phyloP scores from a whole-genome alignment of 37 sponge, comb jelly and placozoan genomes.

The Agelas oroides region DNA sequence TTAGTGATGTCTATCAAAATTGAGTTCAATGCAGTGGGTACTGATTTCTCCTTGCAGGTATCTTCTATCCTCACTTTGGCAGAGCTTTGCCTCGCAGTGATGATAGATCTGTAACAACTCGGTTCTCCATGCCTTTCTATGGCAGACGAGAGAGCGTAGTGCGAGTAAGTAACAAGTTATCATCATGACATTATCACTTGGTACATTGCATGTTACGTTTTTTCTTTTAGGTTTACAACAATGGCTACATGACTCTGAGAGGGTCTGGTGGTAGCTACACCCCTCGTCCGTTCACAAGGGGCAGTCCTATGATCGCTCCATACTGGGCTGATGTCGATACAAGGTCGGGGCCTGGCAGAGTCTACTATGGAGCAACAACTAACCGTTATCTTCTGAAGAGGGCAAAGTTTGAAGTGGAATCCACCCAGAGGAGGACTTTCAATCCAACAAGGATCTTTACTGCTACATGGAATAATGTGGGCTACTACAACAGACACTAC shows the following conservation, averaged over 20 bases:
- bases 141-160: not conserved
- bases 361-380: conserved; percentile 10
- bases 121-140: not conserved
- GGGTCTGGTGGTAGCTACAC: not conserved
- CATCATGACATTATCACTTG: not conserved
- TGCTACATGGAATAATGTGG: not conserved
- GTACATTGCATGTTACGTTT: not conserved
- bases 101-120: not conserved
- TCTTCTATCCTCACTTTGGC: not conserved
- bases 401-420: not conserved
- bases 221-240: conserved; percentile 1
- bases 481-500: not conserved
- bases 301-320: not conserved
- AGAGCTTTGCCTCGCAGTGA: not conserved
- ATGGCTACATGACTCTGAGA: conserved; percentile 5
- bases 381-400: not conserved
- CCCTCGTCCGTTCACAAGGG: not conserved
- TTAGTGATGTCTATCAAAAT: no score
- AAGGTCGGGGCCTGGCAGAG: not conserved
- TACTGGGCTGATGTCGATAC: conserved; percentile 7
- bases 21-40: no score
- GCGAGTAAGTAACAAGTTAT: not conserved
- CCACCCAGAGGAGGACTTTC: not conserved
- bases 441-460: not conserved
- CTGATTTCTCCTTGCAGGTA: not conserved